phyloP scores from a whole-genome alignment of 2,797 vertebrate species.

The Phrynocephalus guinanensis region DNA sequence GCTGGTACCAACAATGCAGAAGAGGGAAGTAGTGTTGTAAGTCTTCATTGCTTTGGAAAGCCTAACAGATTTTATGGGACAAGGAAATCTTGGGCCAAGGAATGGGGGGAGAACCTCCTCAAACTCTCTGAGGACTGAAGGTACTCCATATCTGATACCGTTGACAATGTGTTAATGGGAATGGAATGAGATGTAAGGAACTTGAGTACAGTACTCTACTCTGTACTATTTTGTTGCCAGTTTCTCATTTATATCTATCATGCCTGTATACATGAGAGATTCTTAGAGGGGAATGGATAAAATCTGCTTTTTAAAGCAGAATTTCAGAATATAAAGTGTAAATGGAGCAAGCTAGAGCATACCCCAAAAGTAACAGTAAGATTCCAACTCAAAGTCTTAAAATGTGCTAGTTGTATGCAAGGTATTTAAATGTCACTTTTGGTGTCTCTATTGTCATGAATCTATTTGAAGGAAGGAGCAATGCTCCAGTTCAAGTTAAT shows the following conservation, averaged over 20 bases:
- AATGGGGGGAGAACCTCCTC: too few relatives aligned
- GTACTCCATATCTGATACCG: not conserved
- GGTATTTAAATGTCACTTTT: not conserved
- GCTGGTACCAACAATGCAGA: not conserved
- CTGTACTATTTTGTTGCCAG: not conserved
- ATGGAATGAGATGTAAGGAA: not conserved
- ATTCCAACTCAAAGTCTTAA: not conserved
- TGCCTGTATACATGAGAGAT: too few relatives aligned
- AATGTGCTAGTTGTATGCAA: not conserved
- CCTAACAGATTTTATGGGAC: too few relatives aligned
- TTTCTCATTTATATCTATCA: not conserved
- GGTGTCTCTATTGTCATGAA: not conserved
- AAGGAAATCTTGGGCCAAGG: too few relatives aligned
- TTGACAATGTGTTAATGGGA: not conserved
- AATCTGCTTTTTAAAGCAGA: too few relatives aligned
- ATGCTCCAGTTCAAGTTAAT: not conserved
- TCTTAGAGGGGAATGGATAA: too few relatives aligned
- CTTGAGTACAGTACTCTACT: not conserved
- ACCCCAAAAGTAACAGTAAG: not conserved
- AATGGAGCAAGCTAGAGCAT: not conserved
- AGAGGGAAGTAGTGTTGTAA: not conserved
- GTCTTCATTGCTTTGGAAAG: too few relatives aligned
- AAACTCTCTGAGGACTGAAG: not conserved
- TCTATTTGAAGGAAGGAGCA: not conserved
- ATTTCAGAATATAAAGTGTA: too few relatives aligned